Evolutionary conservation across 2,797 vertebrate genomes (phyloP).

Genomic region (Sitta carolinensis): DNA sequence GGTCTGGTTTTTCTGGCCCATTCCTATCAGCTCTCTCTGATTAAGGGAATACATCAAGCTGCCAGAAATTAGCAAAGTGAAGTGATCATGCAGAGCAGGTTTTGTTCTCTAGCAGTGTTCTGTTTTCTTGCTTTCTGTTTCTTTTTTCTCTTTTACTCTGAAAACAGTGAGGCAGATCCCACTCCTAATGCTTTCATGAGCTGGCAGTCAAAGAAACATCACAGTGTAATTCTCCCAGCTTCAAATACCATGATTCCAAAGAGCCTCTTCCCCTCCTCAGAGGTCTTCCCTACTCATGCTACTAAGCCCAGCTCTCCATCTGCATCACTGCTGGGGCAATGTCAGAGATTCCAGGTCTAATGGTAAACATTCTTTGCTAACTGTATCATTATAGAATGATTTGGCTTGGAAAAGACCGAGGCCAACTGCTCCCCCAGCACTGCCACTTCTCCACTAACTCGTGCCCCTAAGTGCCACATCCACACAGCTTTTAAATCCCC

Average conservation of each 20-base stretch:
- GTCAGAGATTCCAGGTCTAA: neutral
- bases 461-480: neutral
- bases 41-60: neutral
- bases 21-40: neutral
- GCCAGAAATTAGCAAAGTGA: neutral
- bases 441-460: neutral
- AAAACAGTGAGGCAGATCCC: neutral
- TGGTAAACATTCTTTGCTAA: neutral
- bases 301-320: neutral
- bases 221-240: neutral
- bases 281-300: neutral
- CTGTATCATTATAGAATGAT: neutral
- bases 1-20: neutral
- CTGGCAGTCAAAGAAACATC: neutral
- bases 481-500: neutral
- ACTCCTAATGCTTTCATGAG: neutral
- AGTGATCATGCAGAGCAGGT: neutral
- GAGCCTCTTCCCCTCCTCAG: neutral
- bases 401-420: neutral
- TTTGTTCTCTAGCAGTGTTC: neutral
- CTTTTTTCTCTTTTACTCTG: neutral
- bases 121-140: neutral
- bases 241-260: neutral
- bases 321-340: neutral
- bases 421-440: neutral